Evolutionary conservation across 2,797 vertebrate species (phyloP).

Genomic region (Craterocephalus amniculus): DNA sequence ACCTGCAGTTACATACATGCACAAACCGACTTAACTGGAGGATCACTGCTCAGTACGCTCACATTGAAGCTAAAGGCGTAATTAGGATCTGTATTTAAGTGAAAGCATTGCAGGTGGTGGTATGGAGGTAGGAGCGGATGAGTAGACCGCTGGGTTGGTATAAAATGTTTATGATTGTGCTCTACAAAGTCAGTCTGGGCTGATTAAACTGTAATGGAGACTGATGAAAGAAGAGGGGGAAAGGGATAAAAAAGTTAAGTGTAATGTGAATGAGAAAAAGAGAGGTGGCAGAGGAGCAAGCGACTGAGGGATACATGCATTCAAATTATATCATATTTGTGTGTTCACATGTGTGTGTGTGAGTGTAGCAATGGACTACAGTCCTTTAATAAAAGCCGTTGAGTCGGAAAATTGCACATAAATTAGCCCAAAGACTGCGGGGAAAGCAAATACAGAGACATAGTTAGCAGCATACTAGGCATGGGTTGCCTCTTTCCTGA

Average conservation of each 20-base stretch:
- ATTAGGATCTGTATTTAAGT: conserved; percentile 45
- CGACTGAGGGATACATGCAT: background rate
- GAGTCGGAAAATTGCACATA: conserved; percentile 68
- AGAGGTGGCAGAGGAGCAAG: background rate
- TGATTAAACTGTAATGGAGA: conserved; percentile 61
- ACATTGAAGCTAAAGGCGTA: conserved; percentile 33
- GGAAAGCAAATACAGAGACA: conserved; percentile 37
- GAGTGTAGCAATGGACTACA: conserved; percentile 11
- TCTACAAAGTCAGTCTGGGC: conserved; percentile 40
- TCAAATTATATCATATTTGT: background rate
- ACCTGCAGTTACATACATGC: conserved; percentile 9
- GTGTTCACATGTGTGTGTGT: conserved; percentile 7
- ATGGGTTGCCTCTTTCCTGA: conserved; percentile 30
- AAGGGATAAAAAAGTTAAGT: background rate
- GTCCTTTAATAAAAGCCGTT: conserved; percentile 54
- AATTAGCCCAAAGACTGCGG: conserved; percentile 52
- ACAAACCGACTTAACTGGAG: background rate
- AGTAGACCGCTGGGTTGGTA: conserved; percentile 11
- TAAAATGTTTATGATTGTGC: conserved; percentile 36
- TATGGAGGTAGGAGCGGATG: conserved; percentile 2
- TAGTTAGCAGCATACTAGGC: conserved; percentile 1
- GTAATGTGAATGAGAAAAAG: conserved; percentile 3
- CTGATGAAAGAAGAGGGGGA: conserved; percentile 25
- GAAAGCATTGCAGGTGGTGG: conserved; percentile 18
- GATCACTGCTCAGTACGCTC: conserved; percentile 18